Percentiles rank a stretch among this genome's conserved stretches.
Evolutionary conservation across 2,888 invertebrate genomes (phyloP).

Genomic region (Candidula unifasciata): DNA sequence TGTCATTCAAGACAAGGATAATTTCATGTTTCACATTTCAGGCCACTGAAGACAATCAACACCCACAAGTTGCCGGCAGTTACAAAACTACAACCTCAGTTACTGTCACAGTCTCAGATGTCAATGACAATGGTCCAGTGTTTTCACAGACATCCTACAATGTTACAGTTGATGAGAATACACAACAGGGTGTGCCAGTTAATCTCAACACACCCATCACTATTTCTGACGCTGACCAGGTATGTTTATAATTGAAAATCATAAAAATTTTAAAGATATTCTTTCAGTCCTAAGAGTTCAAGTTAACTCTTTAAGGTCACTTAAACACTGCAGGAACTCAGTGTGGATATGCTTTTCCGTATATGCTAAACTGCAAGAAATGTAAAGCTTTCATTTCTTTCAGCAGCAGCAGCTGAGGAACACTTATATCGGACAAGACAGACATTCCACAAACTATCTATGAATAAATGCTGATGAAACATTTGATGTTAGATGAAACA

Average conservation of each 20-base stretch:
- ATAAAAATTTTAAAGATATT: too few species aligned
- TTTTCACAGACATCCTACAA: slow-evolving; percentile 79
- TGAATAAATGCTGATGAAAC: too few species aligned
- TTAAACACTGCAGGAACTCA: too few species aligned
- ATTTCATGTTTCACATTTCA: neutral
- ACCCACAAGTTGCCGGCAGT: slow-evolving; percentile 51
- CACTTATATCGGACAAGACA: too few species aligned
- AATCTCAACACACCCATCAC: neutral
- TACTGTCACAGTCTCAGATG: slow-evolving; percentile 73
- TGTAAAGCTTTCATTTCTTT: too few species aligned
- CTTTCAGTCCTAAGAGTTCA: too few species aligned
- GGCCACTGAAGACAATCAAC: slow-evolving; percentile 35
- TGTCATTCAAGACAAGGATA: neutral
- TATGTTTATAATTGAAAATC: neutral
- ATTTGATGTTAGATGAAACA: too few species aligned
- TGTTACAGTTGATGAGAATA: slow-evolving; percentile 55
- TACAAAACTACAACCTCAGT: slow-evolving; percentile 67
- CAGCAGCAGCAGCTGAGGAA: too few species aligned
- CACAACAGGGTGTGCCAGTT: slow-evolving; percentile 36
- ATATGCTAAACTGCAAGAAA: too few species aligned
- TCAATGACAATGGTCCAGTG: slow-evolving; percentile 83
- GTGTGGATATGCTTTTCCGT: too few species aligned
- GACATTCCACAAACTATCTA: too few species aligned
- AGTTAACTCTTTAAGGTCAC: too few species aligned
- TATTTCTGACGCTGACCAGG: slow-evolving; percentile 37